Base-by-base conservation (phyloP, 2,888 invertebrate species). In the Polymixis lichenea region DNA sequence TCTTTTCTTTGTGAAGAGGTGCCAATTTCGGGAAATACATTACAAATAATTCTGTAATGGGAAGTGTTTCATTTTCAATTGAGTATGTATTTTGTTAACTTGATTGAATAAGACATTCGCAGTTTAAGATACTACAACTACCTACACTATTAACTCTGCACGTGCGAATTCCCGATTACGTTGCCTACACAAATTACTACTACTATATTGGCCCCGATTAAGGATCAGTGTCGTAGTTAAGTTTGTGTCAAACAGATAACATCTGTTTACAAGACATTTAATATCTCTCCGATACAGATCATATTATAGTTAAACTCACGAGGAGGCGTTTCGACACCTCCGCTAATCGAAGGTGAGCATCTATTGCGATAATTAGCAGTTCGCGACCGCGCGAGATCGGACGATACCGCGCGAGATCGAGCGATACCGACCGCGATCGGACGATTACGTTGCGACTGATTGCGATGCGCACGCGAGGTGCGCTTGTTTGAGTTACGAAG, bases 251-350 rank as follows among this genome's bases (percentile, higher is more conserved):
- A 55, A 17, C 43, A 22, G 61, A 64, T 75, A 64, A 22, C 17
- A 79, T 83, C 73, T 61, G 56, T 61, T 78, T 25, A 32, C 74
- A 73, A 84, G 65, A 67, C 64, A 68, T 67, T 77, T 70, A 74
- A 64, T 71, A 77, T 67, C 32, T 55, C 43, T 46, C 28, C 67
- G 86, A 80, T 78, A 82, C 67, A 70, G 75, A 82, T 86, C 76
- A 81, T 65, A 82, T 74, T 72, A 78, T 56, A 72, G 80, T 65
- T 71, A 60, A 88, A 86, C 80, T 85, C 79, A 82, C 74, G 65
- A 75, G 88, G 67, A 74, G 87, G 78, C 76, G 85, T 86, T 82
- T 85, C 87, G 87, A 85, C 82, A 82, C 89, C 78, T 86, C 67
- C 7, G 19, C 62, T 58, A 83, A 88, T 87, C 88, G 64, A 67